phyloP scores from a whole-genome alignment of 2,113 vertebrate genomes.

The Thalassarche chlororhynchos region DNA sequence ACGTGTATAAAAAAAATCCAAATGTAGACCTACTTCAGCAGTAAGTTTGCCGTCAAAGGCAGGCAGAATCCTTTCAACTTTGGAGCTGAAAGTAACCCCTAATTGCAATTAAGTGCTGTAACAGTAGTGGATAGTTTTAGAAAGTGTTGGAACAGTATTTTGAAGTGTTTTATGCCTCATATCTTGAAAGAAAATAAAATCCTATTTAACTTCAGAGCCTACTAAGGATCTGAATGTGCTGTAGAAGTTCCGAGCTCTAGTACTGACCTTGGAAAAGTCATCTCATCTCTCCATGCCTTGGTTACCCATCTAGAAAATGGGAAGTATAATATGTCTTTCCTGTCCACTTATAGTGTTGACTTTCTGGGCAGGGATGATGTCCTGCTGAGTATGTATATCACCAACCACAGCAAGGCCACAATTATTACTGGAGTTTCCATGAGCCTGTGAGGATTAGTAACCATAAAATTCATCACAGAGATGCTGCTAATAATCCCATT shows the following conservation, averaged over 20 bases:
- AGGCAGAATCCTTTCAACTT: background rate
- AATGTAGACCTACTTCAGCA: background rate
- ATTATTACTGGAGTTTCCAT: background rate
- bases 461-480: background rate
- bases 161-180: background rate
- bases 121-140: background rate
- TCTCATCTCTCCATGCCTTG: background rate
- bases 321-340: background rate
- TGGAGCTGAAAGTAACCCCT: background rate
- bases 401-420: background rate
- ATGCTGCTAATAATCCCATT: background rate
- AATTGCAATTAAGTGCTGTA: constrained; percentile 14
- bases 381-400: background rate
- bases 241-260: background rate
- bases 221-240: background rate
- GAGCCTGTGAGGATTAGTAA: background rate
- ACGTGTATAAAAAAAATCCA: background rate
- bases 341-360: background rate
- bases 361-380: background rate
- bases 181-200: background rate
- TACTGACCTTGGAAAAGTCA: background rate
- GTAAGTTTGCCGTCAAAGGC: background rate
- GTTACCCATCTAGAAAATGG: background rate
- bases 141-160: background rate
- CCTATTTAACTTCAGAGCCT: background rate